Evolutionary conservation across 2,888 invertebrate genomes (phyloP).

Genomic region (Drosophila planitibia): DNA sequence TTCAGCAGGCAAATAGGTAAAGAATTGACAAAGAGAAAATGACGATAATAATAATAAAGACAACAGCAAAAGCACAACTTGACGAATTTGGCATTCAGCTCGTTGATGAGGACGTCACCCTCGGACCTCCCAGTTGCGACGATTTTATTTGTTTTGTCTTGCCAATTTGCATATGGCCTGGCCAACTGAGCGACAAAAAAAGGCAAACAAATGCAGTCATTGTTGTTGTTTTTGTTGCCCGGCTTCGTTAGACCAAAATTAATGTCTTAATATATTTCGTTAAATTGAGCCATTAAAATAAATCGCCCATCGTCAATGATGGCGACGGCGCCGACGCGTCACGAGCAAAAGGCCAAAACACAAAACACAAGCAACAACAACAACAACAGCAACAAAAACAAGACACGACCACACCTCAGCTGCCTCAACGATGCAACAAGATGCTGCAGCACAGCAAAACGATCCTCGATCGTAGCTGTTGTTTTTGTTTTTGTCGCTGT

Average conservation of each 20-base stretch:
- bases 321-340: conserved; percentile 72
- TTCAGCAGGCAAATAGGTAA: conserved; percentile 3
- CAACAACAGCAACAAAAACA: conserved; percentile 31
- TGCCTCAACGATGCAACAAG: conserved; percentile 13
- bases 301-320: conserved; percentile 68
- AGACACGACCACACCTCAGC: conserved; percentile 61
- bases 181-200: conserved; percentile 44
- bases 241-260: conserved; percentile 76
- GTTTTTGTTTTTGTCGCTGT: conserved; percentile 30
- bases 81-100: conserved; percentile 65
- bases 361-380: conserved; percentile 25
- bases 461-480: conserved; percentile 26
- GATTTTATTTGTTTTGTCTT: conserved; percentile 8
- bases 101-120: conserved; percentile 70
- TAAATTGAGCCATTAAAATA: conserved; percentile 84
- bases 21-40: conserved; percentile 31
- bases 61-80: conserved; percentile 27
- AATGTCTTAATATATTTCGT: conserved; percentile 82
- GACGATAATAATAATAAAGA: conserved; percentile 35
- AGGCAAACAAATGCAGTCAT: conserved; percentile 26
- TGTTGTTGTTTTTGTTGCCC: conserved; percentile 24
- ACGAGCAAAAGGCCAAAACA: conserved; percentile 60
- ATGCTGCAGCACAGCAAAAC: conserved; percentile 32
- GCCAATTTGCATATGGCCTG: conserved; percentile 67
- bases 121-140: conserved; percentile 66